Conservation (phyloP, 2,888 invertebrate species). For the Polydrusus tereticollis region DNA sequence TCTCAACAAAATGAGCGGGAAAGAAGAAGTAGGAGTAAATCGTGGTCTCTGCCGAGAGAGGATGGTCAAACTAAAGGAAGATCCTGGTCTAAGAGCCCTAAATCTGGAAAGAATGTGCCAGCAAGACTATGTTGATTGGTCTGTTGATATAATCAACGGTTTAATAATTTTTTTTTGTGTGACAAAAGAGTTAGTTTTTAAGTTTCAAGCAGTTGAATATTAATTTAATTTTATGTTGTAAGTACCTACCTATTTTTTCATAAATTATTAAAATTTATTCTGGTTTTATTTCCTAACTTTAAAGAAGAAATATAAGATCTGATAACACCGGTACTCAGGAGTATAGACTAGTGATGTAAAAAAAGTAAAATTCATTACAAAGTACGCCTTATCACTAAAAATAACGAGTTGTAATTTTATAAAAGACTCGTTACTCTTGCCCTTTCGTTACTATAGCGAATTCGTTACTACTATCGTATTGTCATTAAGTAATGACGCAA, state of each 20-base stretch:
- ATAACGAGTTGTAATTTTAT: no score
- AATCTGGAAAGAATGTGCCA: constrained; percentile 44
- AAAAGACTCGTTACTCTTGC: no score
- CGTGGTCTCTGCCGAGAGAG: constrained; percentile 74
- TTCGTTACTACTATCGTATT: no score
- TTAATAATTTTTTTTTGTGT: background rate
- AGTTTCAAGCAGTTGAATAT: background rate
- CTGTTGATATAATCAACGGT: background rate
- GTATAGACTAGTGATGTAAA: no score
- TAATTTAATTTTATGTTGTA: background rate
- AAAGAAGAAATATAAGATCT: no score
- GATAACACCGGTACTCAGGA: no score
- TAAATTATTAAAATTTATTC: background rate
- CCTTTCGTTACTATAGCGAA: no score
- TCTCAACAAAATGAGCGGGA: constrained; percentile 43
- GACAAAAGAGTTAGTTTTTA: background rate
- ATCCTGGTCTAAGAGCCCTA: constrained; percentile 72
- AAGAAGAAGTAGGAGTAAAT: constrained; percentile 62
- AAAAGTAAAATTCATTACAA: no score
- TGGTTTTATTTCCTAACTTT: background rate
- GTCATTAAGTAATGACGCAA: no score
- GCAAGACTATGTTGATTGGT: background rate
- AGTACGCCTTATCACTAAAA: no score
- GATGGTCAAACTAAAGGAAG: constrained; percentile 53
- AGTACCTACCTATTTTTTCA: background rate